Evolutionary conservation across 2,113 vertebrate genomes (phyloP).

Genomic region (Actenoides lindsayi): DNA sequence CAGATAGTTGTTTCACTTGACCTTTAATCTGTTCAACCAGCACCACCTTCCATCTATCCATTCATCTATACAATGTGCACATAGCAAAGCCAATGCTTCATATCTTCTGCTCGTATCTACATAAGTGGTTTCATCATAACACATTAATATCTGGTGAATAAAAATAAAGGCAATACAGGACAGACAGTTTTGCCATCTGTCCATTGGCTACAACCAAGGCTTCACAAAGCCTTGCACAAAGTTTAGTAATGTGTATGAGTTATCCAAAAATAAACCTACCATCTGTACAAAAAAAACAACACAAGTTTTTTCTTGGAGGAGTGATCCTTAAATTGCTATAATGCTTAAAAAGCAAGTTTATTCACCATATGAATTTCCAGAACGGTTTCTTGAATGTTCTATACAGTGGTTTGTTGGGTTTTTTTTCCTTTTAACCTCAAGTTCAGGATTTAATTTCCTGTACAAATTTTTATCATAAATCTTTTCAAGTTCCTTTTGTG

Average conservation of each 20-base stretch:
- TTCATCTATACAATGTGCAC: conserved; percentile 85
- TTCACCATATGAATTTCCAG: conserved; percentile 77
- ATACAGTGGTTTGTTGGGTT: conserved; percentile 79
- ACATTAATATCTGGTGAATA: conserved; percentile 79
- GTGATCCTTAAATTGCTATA: conserved; percentile 78
- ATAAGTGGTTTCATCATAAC: conserved; percentile 81
- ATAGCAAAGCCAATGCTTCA: conserved; percentile 83
- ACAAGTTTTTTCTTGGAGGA: conserved; percentile 81
- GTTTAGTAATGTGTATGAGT: conserved; percentile 77
- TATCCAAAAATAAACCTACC: conserved; percentile 85
- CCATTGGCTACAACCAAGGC: conserved; percentile 81
- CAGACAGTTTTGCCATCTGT: conserved; percentile 84
- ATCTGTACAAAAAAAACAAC: conserved; percentile 83
- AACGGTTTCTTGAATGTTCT: conserved; percentile 74
- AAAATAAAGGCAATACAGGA: conserved; percentile 84
- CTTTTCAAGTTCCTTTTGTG: conserved; percentile 77
- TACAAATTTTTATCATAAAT: conserved; percentile 82
- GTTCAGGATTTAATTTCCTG: conserved; percentile 70
- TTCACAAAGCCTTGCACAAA: conserved; percentile 73
- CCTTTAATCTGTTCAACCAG: conserved; percentile 73
- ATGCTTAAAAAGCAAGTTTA: conserved; percentile 83
- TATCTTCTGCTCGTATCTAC: conserved; percentile 69
- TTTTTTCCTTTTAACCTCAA: conserved; percentile 81
- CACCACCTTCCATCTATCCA: conserved; percentile 81
- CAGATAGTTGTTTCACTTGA: conserved; percentile 66